These are phyloP conservation scores for Tachina lurida DNA, from an alignment of 2,888 invertebrate genomes.

Conservation along the genomic window DNA sequence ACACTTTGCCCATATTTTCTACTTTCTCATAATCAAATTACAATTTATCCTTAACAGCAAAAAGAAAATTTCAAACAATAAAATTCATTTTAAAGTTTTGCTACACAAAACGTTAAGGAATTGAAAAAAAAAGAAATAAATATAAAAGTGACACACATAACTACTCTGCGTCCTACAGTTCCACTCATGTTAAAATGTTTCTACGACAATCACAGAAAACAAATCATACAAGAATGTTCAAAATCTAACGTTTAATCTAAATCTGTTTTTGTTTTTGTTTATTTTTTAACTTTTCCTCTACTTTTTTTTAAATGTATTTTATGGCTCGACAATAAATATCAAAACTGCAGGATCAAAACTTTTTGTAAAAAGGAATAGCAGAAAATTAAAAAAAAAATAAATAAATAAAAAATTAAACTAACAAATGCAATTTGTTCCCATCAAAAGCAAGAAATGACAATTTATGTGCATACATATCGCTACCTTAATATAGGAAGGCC, in stretches of 20 bases:
- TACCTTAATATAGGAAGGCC: too few species aligned
- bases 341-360: slow-evolving; percentile 52
- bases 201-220: slow-evolving; percentile 33
- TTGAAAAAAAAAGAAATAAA: slow-evolving; percentile 18
- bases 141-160: background rate
- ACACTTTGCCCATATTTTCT: slow-evolving; percentile 34
- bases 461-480: background rate
- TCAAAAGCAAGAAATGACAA: slow-evolving; percentile 57
- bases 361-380: slow-evolving; percentile 8
- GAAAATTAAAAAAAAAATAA: slow-evolving; percentile 33
- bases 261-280: slow-evolving; percentile 32
- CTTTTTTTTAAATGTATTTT: slow-evolving; percentile 41
- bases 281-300: background rate
- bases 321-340: slow-evolving; percentile 56
- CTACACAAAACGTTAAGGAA: slow-evolving; percentile 18
- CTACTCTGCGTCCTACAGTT: background rate
- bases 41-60: background rate
- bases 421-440: slow-evolving; percentile 70
- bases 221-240: slow-evolving; percentile 43
- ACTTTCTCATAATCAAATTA: slow-evolving; percentile 36
- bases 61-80: slow-evolving; percentile 16
- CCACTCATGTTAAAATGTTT: slow-evolving; percentile 14
- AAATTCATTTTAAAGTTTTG: slow-evolving; percentile 37
- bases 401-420: slow-evolving; percentile 1
- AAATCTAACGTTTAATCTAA: slow-evolving; percentile 56